These are phyloP conservation scores for Mobula hypostoma DNA, from an alignment of 2,113 vertebrate species.

Conservation along the genomic window DNA sequence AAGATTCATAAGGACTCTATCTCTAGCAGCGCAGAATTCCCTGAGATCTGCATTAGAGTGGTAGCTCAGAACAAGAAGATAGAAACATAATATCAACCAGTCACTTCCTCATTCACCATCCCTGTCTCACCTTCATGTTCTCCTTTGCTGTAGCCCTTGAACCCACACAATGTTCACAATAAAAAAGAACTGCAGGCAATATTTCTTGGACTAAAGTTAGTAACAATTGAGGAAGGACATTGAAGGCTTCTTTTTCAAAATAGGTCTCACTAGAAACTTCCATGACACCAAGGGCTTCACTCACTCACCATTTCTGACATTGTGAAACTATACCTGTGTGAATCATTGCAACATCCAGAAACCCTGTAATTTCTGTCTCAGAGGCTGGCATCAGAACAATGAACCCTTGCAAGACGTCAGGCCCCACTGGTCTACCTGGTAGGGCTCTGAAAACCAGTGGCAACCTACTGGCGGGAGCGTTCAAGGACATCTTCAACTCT, in stretches of 20 bases:
- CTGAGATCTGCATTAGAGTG: no score
- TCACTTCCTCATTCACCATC: background rate
- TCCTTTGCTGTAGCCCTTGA: background rate
- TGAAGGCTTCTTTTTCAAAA: background rate
- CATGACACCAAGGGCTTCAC: background rate
- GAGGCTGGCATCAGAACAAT: no score
- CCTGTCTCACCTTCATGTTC: background rate
- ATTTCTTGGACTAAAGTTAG: conserved; percentile 14
- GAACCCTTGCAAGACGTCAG: no score
- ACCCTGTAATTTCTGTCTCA: no score
- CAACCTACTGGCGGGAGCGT: no score
- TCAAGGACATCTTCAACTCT: no score
- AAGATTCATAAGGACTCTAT: background rate
- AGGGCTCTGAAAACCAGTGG: no score
- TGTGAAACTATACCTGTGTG: background rate
- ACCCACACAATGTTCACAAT: background rate
- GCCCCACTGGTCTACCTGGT: no score
- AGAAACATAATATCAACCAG: background rate
- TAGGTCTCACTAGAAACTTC: conserved; percentile 7
- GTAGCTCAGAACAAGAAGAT: background rate
- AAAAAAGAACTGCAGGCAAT: background rate
- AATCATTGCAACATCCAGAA: no score
- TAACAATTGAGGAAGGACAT: background rate
- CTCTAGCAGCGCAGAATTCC: background rate
- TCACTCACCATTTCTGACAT: background rate